phyloP scores from a whole-genome alignment of 2,888 invertebrate species.

The Drosophila setosimentum region DNA sequence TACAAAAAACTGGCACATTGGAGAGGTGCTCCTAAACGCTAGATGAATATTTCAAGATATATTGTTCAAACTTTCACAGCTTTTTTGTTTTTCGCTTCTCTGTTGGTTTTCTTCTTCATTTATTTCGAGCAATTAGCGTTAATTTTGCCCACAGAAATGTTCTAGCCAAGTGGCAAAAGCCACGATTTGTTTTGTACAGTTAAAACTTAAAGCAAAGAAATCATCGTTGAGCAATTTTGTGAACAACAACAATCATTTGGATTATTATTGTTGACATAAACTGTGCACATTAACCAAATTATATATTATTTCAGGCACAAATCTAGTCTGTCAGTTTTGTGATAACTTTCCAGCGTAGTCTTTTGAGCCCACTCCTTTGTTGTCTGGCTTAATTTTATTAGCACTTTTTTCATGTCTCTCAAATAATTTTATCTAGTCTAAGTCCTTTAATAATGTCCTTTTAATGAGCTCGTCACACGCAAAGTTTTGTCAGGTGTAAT shows the following conservation, averaged over 20 bases:
- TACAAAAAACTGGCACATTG: conserved; percentile 53
- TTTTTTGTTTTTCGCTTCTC: conserved; percentile 16
- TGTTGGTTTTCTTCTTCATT: background rate
- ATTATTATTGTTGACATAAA: conserved; percentile 1
- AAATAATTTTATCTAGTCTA: background rate
- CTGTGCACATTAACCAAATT: background rate
- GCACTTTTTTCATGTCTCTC: background rate
- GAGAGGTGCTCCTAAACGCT: conserved; percentile 24
- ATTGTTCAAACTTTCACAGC: conserved; percentile 61
- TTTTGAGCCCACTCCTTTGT: too few relatives aligned
- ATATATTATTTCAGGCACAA: background rate
- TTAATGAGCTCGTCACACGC: conserved; percentile 44
- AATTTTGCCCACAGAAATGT: conserved; percentile 30
- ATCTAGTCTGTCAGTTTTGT: background rate
- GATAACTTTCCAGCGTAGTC: background rate
- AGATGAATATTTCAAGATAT: conserved; percentile 2
- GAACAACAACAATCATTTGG: background rate
- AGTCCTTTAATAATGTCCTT: conserved; percentile 11
- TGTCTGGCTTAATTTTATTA: background rate
- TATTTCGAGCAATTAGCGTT: conserved; percentile 54
- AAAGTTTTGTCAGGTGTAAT: conserved; percentile 37
- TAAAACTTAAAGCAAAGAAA: background rate
- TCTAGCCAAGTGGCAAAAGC: conserved; percentile 42
- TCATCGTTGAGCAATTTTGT: background rate
- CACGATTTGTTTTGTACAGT: conserved; percentile 1